phyloP scores from a whole-genome alignment of 2,113 vertebrate species.

The Brachyhypopomus occidentalis region DNA sequence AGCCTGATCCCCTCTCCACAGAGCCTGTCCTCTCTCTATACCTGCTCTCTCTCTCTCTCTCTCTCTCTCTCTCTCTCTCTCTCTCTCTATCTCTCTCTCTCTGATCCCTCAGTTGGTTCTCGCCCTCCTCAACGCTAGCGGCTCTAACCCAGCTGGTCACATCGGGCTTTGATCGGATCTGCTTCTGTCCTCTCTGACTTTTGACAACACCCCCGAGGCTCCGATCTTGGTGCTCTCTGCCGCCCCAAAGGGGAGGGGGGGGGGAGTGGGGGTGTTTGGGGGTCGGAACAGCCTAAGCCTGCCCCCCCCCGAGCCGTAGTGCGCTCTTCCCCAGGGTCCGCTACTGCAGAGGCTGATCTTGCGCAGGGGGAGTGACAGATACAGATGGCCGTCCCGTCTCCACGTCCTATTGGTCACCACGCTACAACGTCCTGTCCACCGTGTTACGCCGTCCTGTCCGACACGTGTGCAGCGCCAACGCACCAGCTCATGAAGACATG shows the following conservation, averaged over 20 bases:
- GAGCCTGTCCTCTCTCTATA: neutral
- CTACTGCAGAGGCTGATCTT: neutral
- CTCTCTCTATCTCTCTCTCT: neutral
- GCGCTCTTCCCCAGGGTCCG: neutral
- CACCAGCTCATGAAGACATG: constrained; percentile 1
- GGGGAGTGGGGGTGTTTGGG: too few species aligned
- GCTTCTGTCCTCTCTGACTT: neutral
- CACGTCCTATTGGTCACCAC: too few species aligned
- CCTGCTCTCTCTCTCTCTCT: too few species aligned
- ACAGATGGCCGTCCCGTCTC: constrained; percentile 15
- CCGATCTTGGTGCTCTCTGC: neutral
- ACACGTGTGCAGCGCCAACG: neutral
- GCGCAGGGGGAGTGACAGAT: constrained; percentile 17
- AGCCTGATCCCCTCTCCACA: neutral
- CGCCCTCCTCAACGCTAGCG: neutral
- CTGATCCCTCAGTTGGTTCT: neutral
- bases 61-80: too few species aligned
- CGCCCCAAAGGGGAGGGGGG: neutral
- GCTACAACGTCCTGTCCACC: neutral
- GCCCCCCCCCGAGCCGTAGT: neutral
- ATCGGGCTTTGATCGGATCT: neutral
- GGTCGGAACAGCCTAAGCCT: neutral
- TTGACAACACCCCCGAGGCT: constrained; percentile 1
- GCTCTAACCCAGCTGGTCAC: neutral
- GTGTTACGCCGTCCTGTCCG: constrained; percentile 4